phyloP scores from a whole-genome alignment of 1,140 invertebrate genomes.

The Neodiprion virginianus region DNA sequence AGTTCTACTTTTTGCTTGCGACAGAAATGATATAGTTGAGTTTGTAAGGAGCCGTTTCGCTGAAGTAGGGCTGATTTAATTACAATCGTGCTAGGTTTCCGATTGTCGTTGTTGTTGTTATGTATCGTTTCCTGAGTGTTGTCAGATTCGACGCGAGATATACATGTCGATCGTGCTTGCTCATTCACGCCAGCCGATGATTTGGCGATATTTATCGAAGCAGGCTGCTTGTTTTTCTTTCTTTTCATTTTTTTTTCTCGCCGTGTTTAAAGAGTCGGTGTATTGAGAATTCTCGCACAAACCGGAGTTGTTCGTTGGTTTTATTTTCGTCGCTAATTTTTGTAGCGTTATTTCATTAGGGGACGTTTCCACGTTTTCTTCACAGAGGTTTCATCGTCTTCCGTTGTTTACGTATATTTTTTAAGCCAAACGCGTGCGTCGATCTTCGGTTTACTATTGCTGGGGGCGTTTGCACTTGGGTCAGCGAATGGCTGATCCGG shows the following conservation, averaged over 20 bases:
- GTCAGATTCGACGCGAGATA: too few species aligned
- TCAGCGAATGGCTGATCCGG: constrained; percentile 15
- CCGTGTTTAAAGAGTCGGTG: background rate
- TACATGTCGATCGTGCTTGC: background rate
- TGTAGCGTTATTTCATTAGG: background rate
- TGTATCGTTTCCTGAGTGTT: background rate
- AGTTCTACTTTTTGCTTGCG: constrained; percentile 16
- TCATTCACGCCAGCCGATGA: constrained; percentile 4
- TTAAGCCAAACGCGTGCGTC: constrained; percentile 3
- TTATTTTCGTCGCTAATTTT: constrained; percentile 17
- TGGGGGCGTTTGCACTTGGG: constrained; percentile 11
- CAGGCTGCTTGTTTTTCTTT: constrained; percentile 10
- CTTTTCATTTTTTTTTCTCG: constrained; percentile 16
- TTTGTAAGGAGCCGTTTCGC: constrained; percentile 5
- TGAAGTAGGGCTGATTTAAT: constrained; percentile 8
- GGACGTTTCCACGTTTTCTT: background rate
- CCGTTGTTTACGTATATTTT: constrained; percentile 8
- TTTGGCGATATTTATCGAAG: background rate
- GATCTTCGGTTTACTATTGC: constrained; percentile 14
- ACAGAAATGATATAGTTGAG: constrained; percentile 3
- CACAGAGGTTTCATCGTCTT: constrained; percentile 10
- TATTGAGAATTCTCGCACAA: background rate
- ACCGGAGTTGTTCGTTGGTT: constrained; percentile 2
- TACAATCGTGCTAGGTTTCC: constrained; percentile 14
- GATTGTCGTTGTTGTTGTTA: constrained; percentile 8